Evolutionary conservation across 1,140 invertebrate species (phyloP).

Genomic region (Augochlora pura): DNA sequence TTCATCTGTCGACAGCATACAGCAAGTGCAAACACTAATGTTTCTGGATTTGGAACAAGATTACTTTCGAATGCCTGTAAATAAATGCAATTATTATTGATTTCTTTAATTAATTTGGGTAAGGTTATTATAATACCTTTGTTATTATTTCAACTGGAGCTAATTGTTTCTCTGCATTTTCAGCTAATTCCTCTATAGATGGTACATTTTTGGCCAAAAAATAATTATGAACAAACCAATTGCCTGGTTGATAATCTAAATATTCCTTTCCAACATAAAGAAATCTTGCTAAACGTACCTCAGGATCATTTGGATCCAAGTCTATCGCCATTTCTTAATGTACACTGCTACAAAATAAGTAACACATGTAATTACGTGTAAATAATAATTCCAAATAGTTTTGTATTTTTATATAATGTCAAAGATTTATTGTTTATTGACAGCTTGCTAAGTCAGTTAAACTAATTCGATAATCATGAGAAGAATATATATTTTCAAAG

Average conservation of each 20-base stretch:
- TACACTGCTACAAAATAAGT: conserved; percentile 15
- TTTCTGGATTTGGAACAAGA: conserved; percentile 80
- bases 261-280: conserved; percentile 82
- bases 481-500: neutral
- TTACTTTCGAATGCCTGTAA: conserved; percentile 79
- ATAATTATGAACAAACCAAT: conserved; percentile 81
- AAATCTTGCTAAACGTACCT: conserved; percentile 76
- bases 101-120: conserved; percentile 4
- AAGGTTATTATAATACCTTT: conserved; percentile 75
- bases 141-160: conserved; percentile 79
- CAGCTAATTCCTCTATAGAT: conserved; percentile 77
- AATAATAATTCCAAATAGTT: neutral
- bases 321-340: conserved; percentile 48
- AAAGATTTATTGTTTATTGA: neutral
- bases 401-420: neutral
- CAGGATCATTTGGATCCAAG: conserved; percentile 52
- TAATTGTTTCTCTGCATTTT: conserved; percentile 69
- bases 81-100: conserved; percentile 35
- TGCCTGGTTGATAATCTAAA: conserved; percentile 81
- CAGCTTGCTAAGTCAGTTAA: neutral
- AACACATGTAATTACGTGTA: neutral
- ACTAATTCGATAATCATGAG: neutral
- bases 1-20: conserved; percentile 79
- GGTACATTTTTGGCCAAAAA: conserved; percentile 76
- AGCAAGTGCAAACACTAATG: conserved; percentile 82